Evolutionary conservation across 2,888 invertebrate species (phyloP), one percentile per base, ranked within the genome.

Genomic region (Heteropelma amictum): DNA sequence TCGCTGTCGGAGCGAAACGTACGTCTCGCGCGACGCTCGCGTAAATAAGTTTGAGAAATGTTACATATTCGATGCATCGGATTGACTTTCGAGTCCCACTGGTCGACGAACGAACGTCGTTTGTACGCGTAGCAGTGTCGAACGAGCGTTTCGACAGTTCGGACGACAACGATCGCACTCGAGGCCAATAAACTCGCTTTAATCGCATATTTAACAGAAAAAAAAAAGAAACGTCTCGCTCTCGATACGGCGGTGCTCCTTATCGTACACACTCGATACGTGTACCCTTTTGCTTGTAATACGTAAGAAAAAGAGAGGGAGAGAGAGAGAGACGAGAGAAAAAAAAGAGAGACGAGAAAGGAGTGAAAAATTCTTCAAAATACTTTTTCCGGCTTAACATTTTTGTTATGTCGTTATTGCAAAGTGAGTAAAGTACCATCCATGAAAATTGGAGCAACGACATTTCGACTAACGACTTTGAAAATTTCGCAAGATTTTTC

Each of bases 71-170:
- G 28, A 26, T 33, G 60, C 40, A 54, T 68, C 49, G 56, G 69
- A 71, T 64, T 70, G 73, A 78, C 78, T 76, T 79, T 75, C 65
- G 49, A 68, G 74, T 68, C 65, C 47, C 60, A 26, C 51, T 33
- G 23, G 23, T 12, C 40, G 54, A 71, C 51, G 64, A 72, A 65
- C 58, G 26, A 42, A 45, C 71, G 47, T 21, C 28, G 10, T 12
- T 40, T 21, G 33, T 33, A 49, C 45, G 17, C 19, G 47, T 30
- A 30, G 58, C 75, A 75, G 75, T 75, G 42, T 51, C 61, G 49
- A 56, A 38, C 49, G 51, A 47, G 42, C 38, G 56, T 56, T 45
- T 28, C 40, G 56, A 19, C n/a, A 35, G 35, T 30, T 45, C 71
- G 71, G 65, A 71, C 49, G 21, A 14, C 21, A 7, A 26, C 45